Conservation (phyloP, 2,113 vertebrate genomes). For the Chauna torquata region DNA sequence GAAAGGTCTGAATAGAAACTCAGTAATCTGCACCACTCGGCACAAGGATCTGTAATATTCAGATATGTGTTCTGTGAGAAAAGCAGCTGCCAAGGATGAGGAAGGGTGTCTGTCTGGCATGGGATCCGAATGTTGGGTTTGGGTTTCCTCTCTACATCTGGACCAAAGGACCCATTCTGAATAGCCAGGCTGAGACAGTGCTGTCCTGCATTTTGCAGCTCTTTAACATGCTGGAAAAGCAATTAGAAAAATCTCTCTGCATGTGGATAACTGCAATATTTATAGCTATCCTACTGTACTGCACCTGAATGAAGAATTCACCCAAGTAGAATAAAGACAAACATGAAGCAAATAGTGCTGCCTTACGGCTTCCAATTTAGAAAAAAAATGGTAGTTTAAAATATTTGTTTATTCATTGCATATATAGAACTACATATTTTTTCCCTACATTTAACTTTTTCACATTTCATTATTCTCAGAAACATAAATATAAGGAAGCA, state of each 20-base stretch:
- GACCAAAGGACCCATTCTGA: accelerated
- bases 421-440: accelerated
- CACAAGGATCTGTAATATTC: background rate
- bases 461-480: background rate
- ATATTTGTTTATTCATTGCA: background rate
- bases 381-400: background rate
- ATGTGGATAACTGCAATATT: background rate
- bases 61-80: accelerated
- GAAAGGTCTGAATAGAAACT: accelerated
- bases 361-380: background rate
- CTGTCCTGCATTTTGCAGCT: accelerated
- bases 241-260: background rate
- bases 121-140: accelerated
- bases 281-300: background rate
- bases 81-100: accelerated
- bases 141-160: background rate
- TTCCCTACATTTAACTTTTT: background rate
- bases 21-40: accelerated
- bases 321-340: background rate
- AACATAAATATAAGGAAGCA: background rate
- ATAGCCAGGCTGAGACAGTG: accelerated
- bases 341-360: background rate
- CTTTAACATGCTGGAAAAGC: background rate
- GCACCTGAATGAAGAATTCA: background rate
- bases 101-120: accelerated